Conservation (phyloP, 1,140 invertebrate species). For the Rhynchophorus ferrugineus region DNA sequence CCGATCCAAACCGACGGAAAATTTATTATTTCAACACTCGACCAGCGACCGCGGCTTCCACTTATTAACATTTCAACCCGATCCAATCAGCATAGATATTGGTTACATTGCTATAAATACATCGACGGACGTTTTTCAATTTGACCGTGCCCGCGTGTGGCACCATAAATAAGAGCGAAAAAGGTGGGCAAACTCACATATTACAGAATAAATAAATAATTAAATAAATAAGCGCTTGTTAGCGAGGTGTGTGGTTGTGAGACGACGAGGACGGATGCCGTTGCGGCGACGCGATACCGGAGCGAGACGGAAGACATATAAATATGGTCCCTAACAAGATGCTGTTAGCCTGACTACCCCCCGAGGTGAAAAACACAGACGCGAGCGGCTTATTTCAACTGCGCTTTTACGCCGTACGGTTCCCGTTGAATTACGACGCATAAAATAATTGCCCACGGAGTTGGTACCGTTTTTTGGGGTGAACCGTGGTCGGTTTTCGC, state of each 20-base stretch:
- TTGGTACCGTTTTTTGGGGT: no score
- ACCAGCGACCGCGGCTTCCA: not conserved
- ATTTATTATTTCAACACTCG: not conserved
- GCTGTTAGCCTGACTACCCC: slow-evolving; percentile 38
- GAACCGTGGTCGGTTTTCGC: no score
- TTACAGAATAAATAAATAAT: slow-evolving; percentile 42
- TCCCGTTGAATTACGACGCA: slow-evolving; percentile 14
- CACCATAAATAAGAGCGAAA: slow-evolving; percentile 36
- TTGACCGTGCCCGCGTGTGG: slow-evolving; percentile 36
- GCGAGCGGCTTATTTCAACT: slow-evolving; percentile 9
- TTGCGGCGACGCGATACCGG: slow-evolving; percentile 1
- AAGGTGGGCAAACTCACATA: slow-evolving; percentile 39
- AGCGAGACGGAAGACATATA: slow-evolving; percentile 30
- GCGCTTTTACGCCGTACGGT: slow-evolving; percentile 7
- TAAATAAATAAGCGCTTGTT: slow-evolving; percentile 42
- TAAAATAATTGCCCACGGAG: slow-evolving; percentile 13
- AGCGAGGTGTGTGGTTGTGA: slow-evolving; percentile 36
- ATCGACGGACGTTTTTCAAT: slow-evolving; percentile 32
- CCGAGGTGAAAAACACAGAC: slow-evolving; percentile 35
- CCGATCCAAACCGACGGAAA: not conserved
- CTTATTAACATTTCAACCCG: not conserved
- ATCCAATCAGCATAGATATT: slow-evolving; percentile 38
- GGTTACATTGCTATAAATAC: slow-evolving; percentile 34
- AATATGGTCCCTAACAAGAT: slow-evolving; percentile 40
- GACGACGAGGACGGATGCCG: slow-evolving; percentile 7